These are phyloP conservation scores for Drosophila sulfurigaster DNA, from an alignment of 1,140 invertebrate genomes.

Conservation along the genomic window DNA sequence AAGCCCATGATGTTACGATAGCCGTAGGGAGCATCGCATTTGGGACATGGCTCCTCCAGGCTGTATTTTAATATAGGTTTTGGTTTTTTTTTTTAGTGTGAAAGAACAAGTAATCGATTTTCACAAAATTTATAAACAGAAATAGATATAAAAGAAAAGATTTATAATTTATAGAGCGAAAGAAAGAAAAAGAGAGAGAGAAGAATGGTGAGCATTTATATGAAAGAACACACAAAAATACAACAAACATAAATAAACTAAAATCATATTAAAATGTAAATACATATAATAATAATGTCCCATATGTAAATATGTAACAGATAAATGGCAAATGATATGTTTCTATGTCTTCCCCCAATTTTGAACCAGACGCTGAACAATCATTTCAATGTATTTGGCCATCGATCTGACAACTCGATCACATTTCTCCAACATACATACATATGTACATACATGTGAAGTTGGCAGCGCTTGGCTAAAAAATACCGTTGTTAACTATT, in stretches of 20 bases:
- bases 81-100: conserved; percentile 34
- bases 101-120: conserved; percentile 53
- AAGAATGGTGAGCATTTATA: conserved; percentile 43
- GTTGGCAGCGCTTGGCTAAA: background rate
- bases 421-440: too few relatives aligned
- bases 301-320: conserved; percentile 18
- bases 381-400: background rate
- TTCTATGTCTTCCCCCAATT: conserved; percentile 7
- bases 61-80: conserved; percentile 85
- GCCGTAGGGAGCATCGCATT: conserved; percentile 92
- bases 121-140: conserved; percentile 57
- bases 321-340: conserved; percentile 29
- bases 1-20: conserved; percentile 96
- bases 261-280: conserved; percentile 28
- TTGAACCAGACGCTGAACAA: conserved; percentile 13
- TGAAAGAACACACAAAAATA: conserved; percentile 45
- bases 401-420: conserved; percentile 10
- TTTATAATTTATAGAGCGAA: conserved; percentile 37
- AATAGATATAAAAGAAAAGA: conserved; percentile 34
- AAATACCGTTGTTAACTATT: background rate
- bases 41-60: conserved; percentile 90
- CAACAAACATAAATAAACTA: conserved; percentile 42
- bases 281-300: conserved; percentile 1
- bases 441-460: too few relatives aligned
- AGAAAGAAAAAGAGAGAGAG: conserved; percentile 57